Evolutionary conservation across 2,888 invertebrate genomes (phyloP), one percentile per base, ranked within the genome.

Genomic region (Tholera decimalis): DNA sequence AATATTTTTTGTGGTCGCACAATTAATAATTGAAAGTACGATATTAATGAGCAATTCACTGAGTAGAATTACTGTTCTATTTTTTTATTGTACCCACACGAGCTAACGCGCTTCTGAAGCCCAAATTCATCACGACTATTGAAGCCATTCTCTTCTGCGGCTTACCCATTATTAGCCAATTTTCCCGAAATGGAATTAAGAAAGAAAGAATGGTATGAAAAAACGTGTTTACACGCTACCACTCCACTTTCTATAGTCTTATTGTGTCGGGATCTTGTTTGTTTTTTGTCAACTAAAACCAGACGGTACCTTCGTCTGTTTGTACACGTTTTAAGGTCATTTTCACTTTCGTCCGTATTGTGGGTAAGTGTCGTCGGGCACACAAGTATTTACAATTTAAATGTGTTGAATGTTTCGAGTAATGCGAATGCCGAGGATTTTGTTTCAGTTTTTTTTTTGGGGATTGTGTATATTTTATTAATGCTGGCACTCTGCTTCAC

Each of bases 251-350:
- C 81, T 78, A 81, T 79, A 71, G 73, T 89, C 89, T 91, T 90
- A 88, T 91, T 90, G 87, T 85, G 78, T 62, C 76, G 77, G 87
- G 83, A 88, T 87, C 85, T 47, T 92, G 86, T 93, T 94, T 93
- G 91, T 81, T 93, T 94, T 93, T 94, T 93, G 92, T 92, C 90
- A 89, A 78, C 73, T 60, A 57, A 85, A 86, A 86, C 88, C 87
- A 87, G 88, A 85, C 84, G 79, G 62, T 73, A 58, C 68, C 76
- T 65, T 54, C 68, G 60, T 72, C 80, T 85, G 84, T 88, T 88
- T 88, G 87, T 83, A 81, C 85, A 89, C 88, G 91, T 93, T 94
- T 94, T 93, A 93, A 94, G 93, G 92, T 82, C 91, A 86, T 94
- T 94, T 91, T 94, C 93, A 93, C 95, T 94, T 94, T 95, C 93